phyloP scores from a whole-genome alignment of 2,888 invertebrate species.

The Thyatira batis region DNA sequence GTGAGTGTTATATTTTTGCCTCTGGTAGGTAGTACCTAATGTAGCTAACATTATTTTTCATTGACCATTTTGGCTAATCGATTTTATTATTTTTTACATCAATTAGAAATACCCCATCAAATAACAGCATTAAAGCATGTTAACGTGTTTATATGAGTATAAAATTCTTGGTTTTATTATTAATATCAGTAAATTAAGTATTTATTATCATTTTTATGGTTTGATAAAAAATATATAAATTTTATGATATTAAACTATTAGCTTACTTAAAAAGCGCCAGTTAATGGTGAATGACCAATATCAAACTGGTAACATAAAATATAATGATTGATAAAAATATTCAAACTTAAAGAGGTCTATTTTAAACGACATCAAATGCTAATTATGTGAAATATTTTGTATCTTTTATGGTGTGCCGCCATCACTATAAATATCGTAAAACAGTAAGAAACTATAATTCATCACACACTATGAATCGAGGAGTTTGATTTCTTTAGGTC shows the following conservation, averaged over 20 bases:
- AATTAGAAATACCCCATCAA: no score
- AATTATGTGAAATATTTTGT: background rate
- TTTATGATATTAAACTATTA: background rate
- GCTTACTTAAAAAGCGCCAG: background rate
- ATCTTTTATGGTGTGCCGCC: background rate
- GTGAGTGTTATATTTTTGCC: background rate
- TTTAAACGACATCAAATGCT: background rate
- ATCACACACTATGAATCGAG: no score
- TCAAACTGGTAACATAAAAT: background rate
- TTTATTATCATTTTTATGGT: background rate
- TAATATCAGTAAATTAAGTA: background rate
- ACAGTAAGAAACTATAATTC: no score
- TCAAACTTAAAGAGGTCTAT: background rate
- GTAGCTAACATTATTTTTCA: no score
- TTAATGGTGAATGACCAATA: background rate
- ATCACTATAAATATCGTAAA: background rate
- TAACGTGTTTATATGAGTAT: no score
- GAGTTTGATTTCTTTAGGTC: no score
- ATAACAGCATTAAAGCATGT: no score
- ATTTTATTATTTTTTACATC: no score
- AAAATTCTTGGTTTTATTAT: no score
- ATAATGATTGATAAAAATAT: background rate
- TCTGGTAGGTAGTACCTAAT: no score
- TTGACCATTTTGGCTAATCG: no score
- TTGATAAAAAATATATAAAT: background rate